Evolutionary conservation across 92 coral and sea anemone species (phyloP), one percentile per base, ranked within the genome.

Genomic region (Virgularia gustaviana): DNA sequence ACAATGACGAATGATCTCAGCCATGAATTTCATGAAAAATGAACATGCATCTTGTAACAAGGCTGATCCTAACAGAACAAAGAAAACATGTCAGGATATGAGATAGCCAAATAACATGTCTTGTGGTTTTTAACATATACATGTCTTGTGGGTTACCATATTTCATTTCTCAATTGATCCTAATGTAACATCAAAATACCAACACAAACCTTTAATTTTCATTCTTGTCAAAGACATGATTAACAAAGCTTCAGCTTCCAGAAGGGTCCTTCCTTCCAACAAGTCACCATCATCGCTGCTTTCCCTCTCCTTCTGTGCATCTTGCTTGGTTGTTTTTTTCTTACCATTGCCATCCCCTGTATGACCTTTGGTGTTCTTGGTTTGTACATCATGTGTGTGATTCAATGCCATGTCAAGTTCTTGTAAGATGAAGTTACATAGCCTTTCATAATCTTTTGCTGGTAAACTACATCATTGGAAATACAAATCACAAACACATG

Each of bases 351-450:
- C 86, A 36, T 61, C 65, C 22, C 58, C 52, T 30, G 77, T 53
- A 19, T 33, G 41, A 81, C 9, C 56, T 49, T 52, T 70, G 49
- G 35, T 12, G 79, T 2, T 24, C 22, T 34, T 55, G 71, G 85
- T 15, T 30, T 38, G 57, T 15, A 66, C 38, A 15, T 77, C 90
- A 15, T 77, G 80, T 5, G 90, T 68, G 61, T 68, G 75, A 51
- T 68, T 75, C 45, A 89, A 64, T 7, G 85, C 96, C 51, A 72
- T 81, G 35, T 81, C 85, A 58, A 94, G 79, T 82, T 94, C 99
- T 61, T 94, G 99, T 3, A 94, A 84, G 36, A 94, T 96, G 6
- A 96, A 94, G 63, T 94, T 91, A 58, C 99, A 94, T 27, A 94
- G 83, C 29, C 90, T 96, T 0, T 91, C 90, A n/a, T 81, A 87